Conservation (phyloP, 2,797 vertebrate species). For the Enteromius thamalakanensis region DNA sequence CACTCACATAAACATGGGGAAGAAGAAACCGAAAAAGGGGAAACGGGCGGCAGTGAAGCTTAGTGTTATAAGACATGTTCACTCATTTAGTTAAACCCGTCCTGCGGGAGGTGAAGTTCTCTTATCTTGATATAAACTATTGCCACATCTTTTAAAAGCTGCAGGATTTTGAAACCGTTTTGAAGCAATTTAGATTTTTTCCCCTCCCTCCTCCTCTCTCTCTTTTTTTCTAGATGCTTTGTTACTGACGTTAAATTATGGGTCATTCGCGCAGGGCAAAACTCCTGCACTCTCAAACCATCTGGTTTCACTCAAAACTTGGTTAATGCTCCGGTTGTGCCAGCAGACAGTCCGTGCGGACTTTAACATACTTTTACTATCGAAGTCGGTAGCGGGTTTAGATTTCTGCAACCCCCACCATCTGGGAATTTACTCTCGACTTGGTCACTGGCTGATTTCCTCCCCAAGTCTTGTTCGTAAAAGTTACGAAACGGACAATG, state of each 20-base stretch:
- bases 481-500: slow-evolving; percentile 36
- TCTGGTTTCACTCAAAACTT: slow-evolving; percentile 50
- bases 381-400: slow-evolving; percentile 50
- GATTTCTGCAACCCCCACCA: slow-evolving; percentile 47
- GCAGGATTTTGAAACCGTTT: slow-evolving; percentile 59
- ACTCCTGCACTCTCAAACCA: slow-evolving; percentile 42
- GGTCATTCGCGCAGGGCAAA: slow-evolving; percentile 45
- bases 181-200: slow-evolving; percentile 49
- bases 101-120: slow-evolving; percentile 50
- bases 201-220: background rate
- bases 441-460: slow-evolving; percentile 45
- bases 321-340: slow-evolving; percentile 50
- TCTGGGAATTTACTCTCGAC: slow-evolving; percentile 44
- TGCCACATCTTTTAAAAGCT: slow-evolving; percentile 51
- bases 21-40: slow-evolving; percentile 18
- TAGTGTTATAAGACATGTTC: slow-evolving; percentile 37
- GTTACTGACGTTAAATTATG: slow-evolving; percentile 52
- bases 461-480: slow-evolving; percentile 27
- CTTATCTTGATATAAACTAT: slow-evolving; percentile 50
- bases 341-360: slow-evolving; percentile 42
- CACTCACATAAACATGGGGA: slow-evolving; percentile 30
- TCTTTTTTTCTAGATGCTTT: slow-evolving; percentile 49
- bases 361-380: slow-evolving; percentile 52
- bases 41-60: background rate
- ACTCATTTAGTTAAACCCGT: slow-evolving; percentile 41